Evolutionary conservation across 2,797 vertebrate species (phyloP), one percentile per base, ranked within the genome.

Genomic region (Emydoidea blandingii): DNA sequence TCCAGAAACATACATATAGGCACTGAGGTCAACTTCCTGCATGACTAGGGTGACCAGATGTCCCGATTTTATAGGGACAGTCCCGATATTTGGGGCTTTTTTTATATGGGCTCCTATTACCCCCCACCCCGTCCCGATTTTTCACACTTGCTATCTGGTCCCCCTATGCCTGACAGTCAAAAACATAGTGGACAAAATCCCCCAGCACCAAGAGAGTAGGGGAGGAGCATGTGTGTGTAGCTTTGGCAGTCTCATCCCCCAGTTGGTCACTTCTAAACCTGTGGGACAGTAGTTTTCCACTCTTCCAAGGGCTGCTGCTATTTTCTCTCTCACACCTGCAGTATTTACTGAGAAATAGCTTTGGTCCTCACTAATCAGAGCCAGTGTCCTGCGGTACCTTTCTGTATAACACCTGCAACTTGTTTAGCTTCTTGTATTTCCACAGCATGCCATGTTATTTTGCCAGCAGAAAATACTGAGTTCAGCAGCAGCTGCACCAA

Each of bases 401-500:
- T 87, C 16, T 14, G 83, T 76, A 57, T 85, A 94, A 91, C 97
- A 96, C 96, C 98, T 98, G 97, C 97, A 96, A 83, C 88, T 97
- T 93, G 95, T 96, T 96, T 88, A 25, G 68, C 8, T 6, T 76
- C 65, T 76, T 94, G 89, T 44, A 56, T 79, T 94, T 96, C 97
- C 91, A 29, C 87, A 76, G 65, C 16, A 8, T 16, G 52, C 94
- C 81, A 6, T 1, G 1, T 82, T 44, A 88, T 93, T 92, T 95
- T 98, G 96, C 96, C 96, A 80, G 44, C 91, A 97, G 97, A 98
- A 98, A 59, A 97, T n/a, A 86, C 78, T 34, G 85, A 91, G 87
- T 91, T 96, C 93, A 94, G 91, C 88, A 92, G 79, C 98, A 98
- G 98, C 98, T 95, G 94, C 88, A 82, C 93, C 97, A 96, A 92